These are phyloP conservation scores for Delia radicum DNA, from an alignment of 1,140 invertebrate genomes.

Conservation along the genomic window DNA sequence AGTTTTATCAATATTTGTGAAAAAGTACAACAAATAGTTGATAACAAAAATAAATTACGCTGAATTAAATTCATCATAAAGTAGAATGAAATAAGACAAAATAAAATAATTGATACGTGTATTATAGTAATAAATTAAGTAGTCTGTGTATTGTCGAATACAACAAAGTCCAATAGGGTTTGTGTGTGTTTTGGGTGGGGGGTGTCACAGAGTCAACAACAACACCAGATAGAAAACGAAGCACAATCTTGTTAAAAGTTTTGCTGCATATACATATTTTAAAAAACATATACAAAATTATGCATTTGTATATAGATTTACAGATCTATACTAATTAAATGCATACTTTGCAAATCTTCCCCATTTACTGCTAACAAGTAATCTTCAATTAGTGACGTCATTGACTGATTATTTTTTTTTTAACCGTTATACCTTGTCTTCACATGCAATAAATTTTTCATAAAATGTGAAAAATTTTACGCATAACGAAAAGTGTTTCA, in stretches of 20 bases:
- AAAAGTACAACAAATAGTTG: not conserved
- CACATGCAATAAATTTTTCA: no score
- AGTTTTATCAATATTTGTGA: not conserved
- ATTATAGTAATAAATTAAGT: not conserved
- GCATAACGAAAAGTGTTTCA: no score
- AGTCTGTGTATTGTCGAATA: not conserved
- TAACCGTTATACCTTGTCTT: not conserved
- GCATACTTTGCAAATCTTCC: not conserved
- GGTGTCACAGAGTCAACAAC: not conserved
- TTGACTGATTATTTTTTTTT: not conserved
- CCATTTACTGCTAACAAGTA: no score
- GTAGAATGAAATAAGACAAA: no score
- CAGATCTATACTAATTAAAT: not conserved
- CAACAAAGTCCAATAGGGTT: not conserved
- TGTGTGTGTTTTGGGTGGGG: not conserved
- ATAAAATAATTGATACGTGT: not conserved
- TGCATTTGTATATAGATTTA: not conserved
- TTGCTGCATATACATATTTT: no score
- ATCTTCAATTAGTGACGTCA: constrained; percentile 3
- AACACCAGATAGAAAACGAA: not conserved
- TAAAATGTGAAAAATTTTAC: no score
- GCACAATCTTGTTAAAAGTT: no score
- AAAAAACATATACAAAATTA: not conserved
- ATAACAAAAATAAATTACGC: not conserved
- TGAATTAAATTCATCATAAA: not conserved